Evolutionary conservation across 2,888 invertebrate genomes (phyloP).

Genomic region (Cotesia congregata): DNA sequence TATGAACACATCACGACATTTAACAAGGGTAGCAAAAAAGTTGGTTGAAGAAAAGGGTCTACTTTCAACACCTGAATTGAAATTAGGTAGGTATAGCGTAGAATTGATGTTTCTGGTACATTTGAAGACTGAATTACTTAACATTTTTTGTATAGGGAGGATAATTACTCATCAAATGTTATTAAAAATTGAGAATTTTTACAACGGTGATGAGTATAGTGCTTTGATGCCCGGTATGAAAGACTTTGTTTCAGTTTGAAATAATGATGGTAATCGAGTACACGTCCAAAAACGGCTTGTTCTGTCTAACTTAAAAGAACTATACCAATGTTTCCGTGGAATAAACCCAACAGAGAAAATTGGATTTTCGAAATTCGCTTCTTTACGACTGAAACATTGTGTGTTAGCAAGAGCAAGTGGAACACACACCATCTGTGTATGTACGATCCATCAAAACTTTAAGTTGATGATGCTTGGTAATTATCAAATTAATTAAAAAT

Average conservation of each 20-base stretch:
- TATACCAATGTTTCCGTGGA: neutral
- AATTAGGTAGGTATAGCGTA: conserved; percentile 26
- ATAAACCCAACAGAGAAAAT: neutral
- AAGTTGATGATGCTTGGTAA: conserved; percentile 14
- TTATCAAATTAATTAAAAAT: neutral
- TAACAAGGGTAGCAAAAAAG: conserved; percentile 12
- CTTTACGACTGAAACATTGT: conserved; percentile 14
- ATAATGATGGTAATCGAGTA: conserved; percentile 14
- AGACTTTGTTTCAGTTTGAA: conserved; percentile 18
- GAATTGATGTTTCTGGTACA: conserved; percentile 2
- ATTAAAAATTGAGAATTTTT: conserved; percentile 5
- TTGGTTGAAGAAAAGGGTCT: conserved; percentile 8
- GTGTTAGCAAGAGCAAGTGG: neutral
- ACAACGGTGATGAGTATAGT: conserved; percentile 15
- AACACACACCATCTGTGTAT: conserved; percentile 10
- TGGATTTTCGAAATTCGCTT: conserved; percentile 41
- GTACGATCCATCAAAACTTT: conserved; percentile 4
- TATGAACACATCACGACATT: conserved; percentile 11
- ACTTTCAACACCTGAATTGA: conserved; percentile 18
- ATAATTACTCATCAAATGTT: conserved; percentile 6
- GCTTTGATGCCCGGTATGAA: conserved; percentile 12
- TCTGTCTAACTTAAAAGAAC: conserved; percentile 22
- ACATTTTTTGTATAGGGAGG: conserved; percentile 12
- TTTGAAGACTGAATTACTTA: conserved; percentile 8
- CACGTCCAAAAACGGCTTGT: conserved; percentile 15